Conservation (phyloP, 1,140 invertebrate species). For the Octopus sinensis region DNA sequence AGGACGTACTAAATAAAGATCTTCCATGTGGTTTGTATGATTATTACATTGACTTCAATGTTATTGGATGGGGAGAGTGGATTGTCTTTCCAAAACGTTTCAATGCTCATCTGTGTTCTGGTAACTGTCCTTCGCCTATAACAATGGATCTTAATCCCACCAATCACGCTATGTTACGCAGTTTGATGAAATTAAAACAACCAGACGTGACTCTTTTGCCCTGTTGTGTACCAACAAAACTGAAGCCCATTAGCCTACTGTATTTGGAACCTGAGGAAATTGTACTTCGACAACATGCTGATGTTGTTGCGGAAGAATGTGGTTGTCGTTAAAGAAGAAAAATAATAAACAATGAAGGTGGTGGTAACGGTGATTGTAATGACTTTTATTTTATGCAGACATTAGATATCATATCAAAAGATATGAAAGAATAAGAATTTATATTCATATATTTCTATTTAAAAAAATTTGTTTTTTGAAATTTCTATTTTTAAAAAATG, state of each 20-base stretch:
- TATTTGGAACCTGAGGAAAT: slow-evolving; percentile 55
- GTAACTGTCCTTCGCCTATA: slow-evolving; percentile 71
- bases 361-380: too few relatives aligned
- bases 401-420: too few relatives aligned
- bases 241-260: slow-evolving; percentile 54
- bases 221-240: slow-evolving; percentile 56
- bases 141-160: slow-evolving; percentile 64
- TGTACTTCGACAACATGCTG: slow-evolving; percentile 42
- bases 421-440: too few relatives aligned
- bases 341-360: neutral
- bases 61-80: slow-evolving; percentile 98
- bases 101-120: slow-evolving; percentile 89
- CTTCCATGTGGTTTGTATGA: slow-evolving; percentile 34
- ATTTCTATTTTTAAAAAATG: too few relatives aligned
- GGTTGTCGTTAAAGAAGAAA: slow-evolving; percentile 37
- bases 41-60: slow-evolving; percentile 88
- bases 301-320: slow-evolving; percentile 44
- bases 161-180: slow-evolving; percentile 97
- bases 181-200: slow-evolving; percentile 71
- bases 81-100: slow-evolving; percentile 95
- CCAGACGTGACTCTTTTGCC: slow-evolving; percentile 36
- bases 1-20: slow-evolving; percentile 25
- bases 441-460: too few relatives aligned
- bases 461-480: too few relatives aligned
- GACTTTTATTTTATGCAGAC: too few relatives aligned